Conservation (phyloP, 2,888 invertebrate species). For the Drosophila bunnanda region DNA sequence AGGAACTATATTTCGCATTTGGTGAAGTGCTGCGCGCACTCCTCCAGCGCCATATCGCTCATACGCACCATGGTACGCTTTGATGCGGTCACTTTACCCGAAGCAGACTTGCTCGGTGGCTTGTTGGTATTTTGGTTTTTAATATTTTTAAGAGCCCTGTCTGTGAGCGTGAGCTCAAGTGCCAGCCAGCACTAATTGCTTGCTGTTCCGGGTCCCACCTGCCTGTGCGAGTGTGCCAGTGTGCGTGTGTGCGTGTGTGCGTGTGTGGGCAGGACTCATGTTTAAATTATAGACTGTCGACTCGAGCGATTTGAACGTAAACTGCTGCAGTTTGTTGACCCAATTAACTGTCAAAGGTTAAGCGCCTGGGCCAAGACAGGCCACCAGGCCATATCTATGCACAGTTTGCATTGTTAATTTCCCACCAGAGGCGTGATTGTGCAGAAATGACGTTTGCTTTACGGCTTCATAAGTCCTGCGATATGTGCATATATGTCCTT, state of each 20-base stretch:
- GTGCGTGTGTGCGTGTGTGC: no score
- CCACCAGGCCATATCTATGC: slow-evolving; percentile 47
- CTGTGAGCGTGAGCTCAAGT: slow-evolving; percentile 32
- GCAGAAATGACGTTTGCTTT: slow-evolving; percentile 48
- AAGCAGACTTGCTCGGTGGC: slow-evolving; percentile 19
- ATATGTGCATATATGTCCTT: not conserved
- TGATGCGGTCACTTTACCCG: slow-evolving; percentile 65
- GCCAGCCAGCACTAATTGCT: slow-evolving; percentile 51
- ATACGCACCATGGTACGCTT: slow-evolving; percentile 66
- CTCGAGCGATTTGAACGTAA: slow-evolving; percentile 49
- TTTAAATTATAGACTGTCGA: slow-evolving; percentile 61
- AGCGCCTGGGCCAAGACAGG: slow-evolving; percentile 42
- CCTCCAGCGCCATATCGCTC: slow-evolving; percentile 40
- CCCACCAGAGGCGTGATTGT: slow-evolving; percentile 31
- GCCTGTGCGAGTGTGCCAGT: no score
- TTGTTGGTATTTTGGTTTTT: slow-evolving; percentile 44
- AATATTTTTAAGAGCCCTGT: slow-evolving; percentile 58
- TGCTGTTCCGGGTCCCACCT: slow-evolving; percentile 3
- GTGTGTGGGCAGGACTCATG: slow-evolving; percentile 22
- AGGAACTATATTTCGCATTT: slow-evolving; percentile 48
- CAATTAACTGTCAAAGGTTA: slow-evolving; percentile 64
- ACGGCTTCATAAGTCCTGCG: slow-evolving; percentile 24
- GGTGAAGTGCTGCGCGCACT: slow-evolving; percentile 38
- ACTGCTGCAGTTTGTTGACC: slow-evolving; percentile 61
- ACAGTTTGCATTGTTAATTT: slow-evolving; percentile 66